Evolutionary conservation across 2,113 vertebrate species (phyloP), one percentile per base, ranked within the genome.

Genomic region (Lepus americanus): DNA sequence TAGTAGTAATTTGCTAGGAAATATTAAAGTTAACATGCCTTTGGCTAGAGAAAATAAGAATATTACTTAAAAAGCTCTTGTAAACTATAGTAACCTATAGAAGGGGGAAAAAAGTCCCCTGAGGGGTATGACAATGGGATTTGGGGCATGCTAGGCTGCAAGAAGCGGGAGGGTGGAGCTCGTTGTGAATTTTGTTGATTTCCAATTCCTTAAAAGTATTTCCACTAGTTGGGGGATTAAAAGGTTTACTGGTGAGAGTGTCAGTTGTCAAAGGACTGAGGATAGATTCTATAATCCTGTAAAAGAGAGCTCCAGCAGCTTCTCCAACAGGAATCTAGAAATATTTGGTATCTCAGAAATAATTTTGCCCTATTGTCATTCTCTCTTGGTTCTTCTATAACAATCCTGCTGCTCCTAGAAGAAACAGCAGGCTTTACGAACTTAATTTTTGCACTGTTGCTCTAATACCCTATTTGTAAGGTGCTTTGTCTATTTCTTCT

Each of bases 141-240:
- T 80, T 86, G 29, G 33, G 63, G 8, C 70, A 92, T 95, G 85
- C 95, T 93, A 94, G 87, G 87, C 76, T 63, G 20, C 51, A 19
- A 76, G 70, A 90, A 92, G 78, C 86, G 79, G 61, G 36, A 81
- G 23, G 61, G 82, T 67, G 39, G 79, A 64, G n/a, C 51, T 92
- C 82, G 89, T 66, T 87, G 90, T 16, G 44, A 92, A 89, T 95
- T 95, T 94, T 96, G 89, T 93, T 89, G 93, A 97, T 96, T 97
- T 97, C 70, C 74, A 91, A 89, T 94, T 95, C 83, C 72, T 96
- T 88, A 95, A 97, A 96, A 87, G 95, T 80, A 95, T 96, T 59
- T 96, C 95, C 70, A 95, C 89, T 80, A 89, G 93, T 96, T 92
- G 86, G 79, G 23, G 91, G 95, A 97, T 97, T 97, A 97, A 96